phyloP scores from a whole-genome alignment of 2,797 vertebrate genomes.

The Crypturellus tataupa region DNA sequence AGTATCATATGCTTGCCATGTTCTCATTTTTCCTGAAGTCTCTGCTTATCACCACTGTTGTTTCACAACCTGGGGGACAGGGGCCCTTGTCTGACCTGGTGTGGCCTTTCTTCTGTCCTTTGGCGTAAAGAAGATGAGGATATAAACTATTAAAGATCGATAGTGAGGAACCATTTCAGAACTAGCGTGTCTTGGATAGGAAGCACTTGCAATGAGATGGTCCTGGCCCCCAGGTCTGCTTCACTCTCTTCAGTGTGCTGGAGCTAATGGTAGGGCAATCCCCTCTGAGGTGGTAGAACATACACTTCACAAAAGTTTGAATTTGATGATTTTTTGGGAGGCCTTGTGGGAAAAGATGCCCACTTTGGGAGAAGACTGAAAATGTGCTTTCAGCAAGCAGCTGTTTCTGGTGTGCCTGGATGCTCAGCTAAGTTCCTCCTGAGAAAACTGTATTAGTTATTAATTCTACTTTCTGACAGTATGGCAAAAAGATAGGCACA shows the following conservation, averaged over 20 bases:
- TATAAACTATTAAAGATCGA: not conserved
- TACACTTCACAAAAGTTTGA: not conserved
- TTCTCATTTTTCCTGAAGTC: not conserved
- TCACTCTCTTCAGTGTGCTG: not conserved
- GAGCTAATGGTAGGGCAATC: not conserved
- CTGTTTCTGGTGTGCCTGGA: not conserved
- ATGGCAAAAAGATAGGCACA: not conserved
- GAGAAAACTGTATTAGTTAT: not conserved
- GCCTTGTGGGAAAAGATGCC: not conserved
- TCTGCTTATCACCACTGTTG: not conserved
- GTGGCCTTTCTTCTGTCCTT: not conserved
- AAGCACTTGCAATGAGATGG: not conserved
- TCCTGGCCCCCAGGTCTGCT: not conserved
- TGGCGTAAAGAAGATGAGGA: not conserved
- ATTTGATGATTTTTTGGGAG: not conserved
- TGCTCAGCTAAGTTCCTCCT: not conserved
- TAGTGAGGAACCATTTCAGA: not conserved
- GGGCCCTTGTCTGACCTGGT: not conserved
- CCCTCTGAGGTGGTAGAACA: not conserved
- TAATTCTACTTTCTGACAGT: not conserved
- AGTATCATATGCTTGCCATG: not conserved
- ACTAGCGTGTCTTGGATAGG: not conserved
- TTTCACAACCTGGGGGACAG: not conserved
- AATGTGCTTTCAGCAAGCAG: not conserved
- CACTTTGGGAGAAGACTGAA: not conserved